These are phyloP conservation scores for Nothocercus julius DNA, from an alignment of 2,113 vertebrate genomes.

Conservation along the genomic window DNA sequence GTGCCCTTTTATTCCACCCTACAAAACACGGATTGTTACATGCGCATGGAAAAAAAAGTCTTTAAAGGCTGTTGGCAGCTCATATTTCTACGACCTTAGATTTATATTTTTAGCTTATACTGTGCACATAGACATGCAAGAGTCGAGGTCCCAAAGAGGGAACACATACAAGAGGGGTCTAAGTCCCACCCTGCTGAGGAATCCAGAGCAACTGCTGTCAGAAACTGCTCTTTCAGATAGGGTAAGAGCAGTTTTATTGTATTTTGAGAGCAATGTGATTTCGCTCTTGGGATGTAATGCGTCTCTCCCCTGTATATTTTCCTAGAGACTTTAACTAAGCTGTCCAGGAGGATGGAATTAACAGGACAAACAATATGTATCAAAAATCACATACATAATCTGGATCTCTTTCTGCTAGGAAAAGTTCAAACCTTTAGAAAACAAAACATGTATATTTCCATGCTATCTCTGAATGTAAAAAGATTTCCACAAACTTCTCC, in stretches of 20 bases:
- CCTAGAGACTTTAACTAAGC: background rate
- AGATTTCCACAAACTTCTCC: background rate
- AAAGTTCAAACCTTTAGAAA: background rate
- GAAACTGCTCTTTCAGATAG: background rate
- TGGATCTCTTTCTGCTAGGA: background rate
- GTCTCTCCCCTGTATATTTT: background rate
- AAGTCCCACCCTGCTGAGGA: background rate
- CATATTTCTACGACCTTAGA: background rate
- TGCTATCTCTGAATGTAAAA: background rate
- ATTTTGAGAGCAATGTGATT: background rate
- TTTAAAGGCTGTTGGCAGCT: background rate
- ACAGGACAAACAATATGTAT: background rate
- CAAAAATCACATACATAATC: background rate
- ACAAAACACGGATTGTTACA: background rate
- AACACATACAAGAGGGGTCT: background rate
- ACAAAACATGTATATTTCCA: background rate
- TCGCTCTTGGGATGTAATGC: background rate
- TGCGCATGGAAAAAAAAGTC: background rate
- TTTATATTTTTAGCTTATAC: background rate
- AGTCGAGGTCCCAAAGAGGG: background rate
- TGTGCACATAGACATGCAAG: background rate
- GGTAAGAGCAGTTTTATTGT: background rate
- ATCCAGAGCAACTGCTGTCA: background rate
- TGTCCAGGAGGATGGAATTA: background rate
- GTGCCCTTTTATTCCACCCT: background rate